Evolutionary conservation across 2,113 vertebrate genomes (phyloP).

Genomic region (Trichechus manatus): DNA sequence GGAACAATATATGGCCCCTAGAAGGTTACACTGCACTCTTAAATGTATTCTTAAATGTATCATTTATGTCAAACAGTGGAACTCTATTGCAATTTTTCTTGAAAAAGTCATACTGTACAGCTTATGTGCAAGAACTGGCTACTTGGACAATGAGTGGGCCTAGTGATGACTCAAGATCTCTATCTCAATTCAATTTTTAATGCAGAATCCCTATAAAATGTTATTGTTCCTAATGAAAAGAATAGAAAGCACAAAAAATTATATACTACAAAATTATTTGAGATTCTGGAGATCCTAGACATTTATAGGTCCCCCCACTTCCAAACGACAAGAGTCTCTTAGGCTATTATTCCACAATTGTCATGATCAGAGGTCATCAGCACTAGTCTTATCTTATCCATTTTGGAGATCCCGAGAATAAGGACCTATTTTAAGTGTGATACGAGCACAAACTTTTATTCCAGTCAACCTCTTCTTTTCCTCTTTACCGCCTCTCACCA

Average conservation of each 20-base stretch:
- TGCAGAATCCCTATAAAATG: neutral
- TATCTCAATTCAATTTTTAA: neutral
- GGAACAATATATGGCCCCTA: neutral
- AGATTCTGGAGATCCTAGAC: neutral
- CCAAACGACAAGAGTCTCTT: neutral
- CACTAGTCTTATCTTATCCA: neutral
- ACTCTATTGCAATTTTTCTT: neutral
- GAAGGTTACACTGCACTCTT: neutral
- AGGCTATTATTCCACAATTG: neutral
- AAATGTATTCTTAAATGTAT: slow-evolving; percentile 11
- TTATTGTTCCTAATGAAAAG: neutral
- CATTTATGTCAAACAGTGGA: neutral
- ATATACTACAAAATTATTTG: neutral
- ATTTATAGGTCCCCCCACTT: neutral
- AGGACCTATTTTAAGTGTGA: neutral
- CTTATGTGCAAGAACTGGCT: neutral
- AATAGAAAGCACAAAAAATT: neutral
- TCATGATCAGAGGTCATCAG: neutral
- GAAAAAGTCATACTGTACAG: neutral
- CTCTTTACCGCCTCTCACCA: neutral
- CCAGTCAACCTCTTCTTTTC: neutral
- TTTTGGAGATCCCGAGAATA: neutral
- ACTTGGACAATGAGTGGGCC: neutral
- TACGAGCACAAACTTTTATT: neutral
- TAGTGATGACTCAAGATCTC: neutral